These are phyloP conservation scores for Mechanitis messenoides DNA, from an alignment of 2,888 invertebrate species.

Conservation along the genomic window DNA sequence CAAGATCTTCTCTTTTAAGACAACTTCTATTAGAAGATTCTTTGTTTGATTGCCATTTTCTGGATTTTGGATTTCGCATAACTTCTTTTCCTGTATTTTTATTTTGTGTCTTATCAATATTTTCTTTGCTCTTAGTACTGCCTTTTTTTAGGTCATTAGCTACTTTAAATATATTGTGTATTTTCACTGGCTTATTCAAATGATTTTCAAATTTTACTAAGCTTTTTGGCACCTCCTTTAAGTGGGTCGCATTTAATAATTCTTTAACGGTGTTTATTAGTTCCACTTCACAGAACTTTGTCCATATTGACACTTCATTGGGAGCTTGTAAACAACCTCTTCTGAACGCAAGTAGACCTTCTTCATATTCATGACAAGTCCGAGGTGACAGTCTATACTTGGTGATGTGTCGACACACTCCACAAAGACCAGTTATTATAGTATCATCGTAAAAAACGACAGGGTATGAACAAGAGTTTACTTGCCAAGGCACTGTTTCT, in stretches of 20 bases:
- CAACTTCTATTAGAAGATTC: slow-evolving; percentile 54
- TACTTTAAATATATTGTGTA: slow-evolving; percentile 90
- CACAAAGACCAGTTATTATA: slow-evolving; percentile 86
- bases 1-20: slow-evolving; percentile 68
- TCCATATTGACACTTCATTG: slow-evolving; percentile 92
- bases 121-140: slow-evolving; percentile 24
- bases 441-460: slow-evolving; percentile 77
- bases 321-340: slow-evolving; percentile 87
- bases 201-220: slow-evolving; percentile 89
- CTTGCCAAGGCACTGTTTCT: slow-evolving; percentile 66
- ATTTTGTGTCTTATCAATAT: slow-evolving; percentile 23
- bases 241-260: slow-evolving; percentile 40
- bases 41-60: slow-evolving; percentile 70
- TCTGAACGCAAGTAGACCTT: slow-evolving; percentile 85
- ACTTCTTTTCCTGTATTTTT: slow-evolving; percentile 18
- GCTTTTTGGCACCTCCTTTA: slow-evolving; percentile 78
- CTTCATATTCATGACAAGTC: slow-evolving; percentile 51
- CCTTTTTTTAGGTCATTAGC: slow-evolving; percentile 76
- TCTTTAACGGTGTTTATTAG: slow-evolving; percentile 78
- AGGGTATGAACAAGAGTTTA: slow-evolving; percentile 77
- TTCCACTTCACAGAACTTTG: slow-evolving; percentile 93
- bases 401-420: slow-evolving; percentile 74
- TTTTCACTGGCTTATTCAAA: slow-evolving; percentile 86
- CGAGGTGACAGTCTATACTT: slow-evolving; percentile 37
- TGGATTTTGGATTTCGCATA: slow-evolving; percentile 48